Evolutionary conservation across 1,140 invertebrate genomes (phyloP).

Genomic region (Cydia fagiglandana): DNA sequence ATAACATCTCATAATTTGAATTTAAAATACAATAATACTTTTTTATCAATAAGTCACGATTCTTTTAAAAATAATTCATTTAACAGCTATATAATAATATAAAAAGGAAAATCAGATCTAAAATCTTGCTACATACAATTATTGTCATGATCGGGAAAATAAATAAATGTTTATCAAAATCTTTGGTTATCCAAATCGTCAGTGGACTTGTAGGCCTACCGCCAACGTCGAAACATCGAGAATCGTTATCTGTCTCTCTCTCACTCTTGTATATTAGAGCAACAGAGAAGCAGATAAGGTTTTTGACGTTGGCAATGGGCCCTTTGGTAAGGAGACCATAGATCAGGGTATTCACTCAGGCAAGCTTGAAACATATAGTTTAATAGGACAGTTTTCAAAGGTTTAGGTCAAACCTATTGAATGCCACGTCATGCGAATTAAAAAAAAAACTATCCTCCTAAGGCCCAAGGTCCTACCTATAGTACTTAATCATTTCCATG

Average conservation of each 20-base stretch:
- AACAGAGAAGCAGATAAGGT: too few species aligned
- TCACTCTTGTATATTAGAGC: too few species aligned
- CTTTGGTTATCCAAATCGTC: conserved; percentile 41
- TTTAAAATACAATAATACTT: conserved; percentile 27
- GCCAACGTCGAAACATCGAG: too few species aligned
- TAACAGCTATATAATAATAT: conserved; percentile 36
- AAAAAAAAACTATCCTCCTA: too few species aligned
- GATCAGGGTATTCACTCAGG: not conserved
- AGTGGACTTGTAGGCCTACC: not conserved
- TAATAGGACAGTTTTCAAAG: not conserved
- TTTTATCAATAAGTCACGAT: conserved; percentile 28
- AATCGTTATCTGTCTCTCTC: too few species aligned
- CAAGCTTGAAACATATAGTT: not conserved
- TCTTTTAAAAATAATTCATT: conserved; percentile 1
- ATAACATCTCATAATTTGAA: conserved; percentile 1
- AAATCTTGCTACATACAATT: conserved; percentile 48
- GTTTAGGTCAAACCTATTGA: not conserved
- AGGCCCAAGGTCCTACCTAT: too few species aligned
- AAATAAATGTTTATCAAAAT: conserved; percentile 39
- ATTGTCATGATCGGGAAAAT: conserved; percentile 48
- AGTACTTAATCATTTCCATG: too few species aligned
- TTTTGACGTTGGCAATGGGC: too few species aligned
- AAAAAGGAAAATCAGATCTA: conserved; percentile 39
- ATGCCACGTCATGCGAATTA: too few species aligned
- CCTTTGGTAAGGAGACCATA: not conserved